Base-by-base conservation (phyloP, 92 coral and sea anemone genomes). In the Bergia puertoricense region DNA sequence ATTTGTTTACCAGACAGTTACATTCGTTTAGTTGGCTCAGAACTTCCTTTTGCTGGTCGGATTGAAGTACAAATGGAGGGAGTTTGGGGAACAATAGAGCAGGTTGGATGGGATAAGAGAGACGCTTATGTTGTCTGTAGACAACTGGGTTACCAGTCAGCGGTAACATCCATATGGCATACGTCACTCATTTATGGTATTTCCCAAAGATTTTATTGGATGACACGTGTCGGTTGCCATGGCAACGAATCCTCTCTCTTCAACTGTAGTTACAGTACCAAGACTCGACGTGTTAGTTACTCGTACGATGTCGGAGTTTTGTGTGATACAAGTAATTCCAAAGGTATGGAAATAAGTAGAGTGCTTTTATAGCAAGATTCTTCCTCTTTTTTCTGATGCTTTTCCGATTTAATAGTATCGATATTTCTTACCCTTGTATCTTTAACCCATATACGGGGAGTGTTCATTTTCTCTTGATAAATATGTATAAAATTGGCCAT, bases 51-150 rank as follows among this genome's bases (percentile, higher is more conserved):
- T 43, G 76, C 86, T 82, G 86, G 86, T 15, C 86, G 86, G 62
- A 30, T 82, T 30, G 77, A 84, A 45, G 43, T 84, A 13, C 65
- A 84, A 36, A 44, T 84, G 6, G 87, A 84, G 42, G 87, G 87
- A 56, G 79, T 84, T 46, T 71, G 87, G 87, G 87, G 87, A 84
- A 84, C 87, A 46, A 50, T 84, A 72, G 87, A 84, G 30, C 87
- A 45, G 41, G 30, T 84, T 36, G 87, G 79, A 15, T 84, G 87
- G 87, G 78, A 84, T 15, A 10, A 71, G 8, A 84, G 7, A 69
- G 87, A 69, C 51, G 87, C 79, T 45, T 56, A 68, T 18, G 87
- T 84, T 23, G 78, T 56, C 87, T 84, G 87, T 46, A 71, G 77
- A 18, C 87, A 84, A 8, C 48, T 84, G 68, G 87, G 87, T 2